Base-by-base conservation (phyloP, 2,797 vertebrate species). In the Argentina silus region DNA sequence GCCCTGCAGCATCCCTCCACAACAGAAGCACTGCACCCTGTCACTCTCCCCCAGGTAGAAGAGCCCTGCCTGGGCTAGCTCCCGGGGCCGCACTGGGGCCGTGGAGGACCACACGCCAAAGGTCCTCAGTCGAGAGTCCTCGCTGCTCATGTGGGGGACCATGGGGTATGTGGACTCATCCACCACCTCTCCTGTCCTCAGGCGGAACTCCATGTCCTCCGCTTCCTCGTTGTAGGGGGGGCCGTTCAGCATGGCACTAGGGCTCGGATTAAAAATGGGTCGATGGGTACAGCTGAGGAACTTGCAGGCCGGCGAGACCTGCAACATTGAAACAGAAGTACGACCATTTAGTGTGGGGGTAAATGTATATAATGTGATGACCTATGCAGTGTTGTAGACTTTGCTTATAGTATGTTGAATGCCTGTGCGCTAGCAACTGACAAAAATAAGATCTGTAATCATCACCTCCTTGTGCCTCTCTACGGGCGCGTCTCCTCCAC, bases 1-100 rank as follows among this genome's bases (percentile, higher is more conserved):
- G 77, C 90, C 89, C 23, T 85, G 89, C 84, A 99, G 57, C 81
- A 92, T 93, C 69, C 96, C 96, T 27, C 91, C 94, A 69, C 98
- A 99, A 90, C 96, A 98, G 84, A 99, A 99, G 86, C 98, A 99
- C 69, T 94, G 92, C 48, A 98, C 98, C 56, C 82, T 73, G 85
- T 99, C 98, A 0, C 63, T 56, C 70, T 83, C 2, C 7, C 93
- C 90, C 0, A 89, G 71, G 72, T 96, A 97, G 89, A 92, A 98
- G 70, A 99, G 92, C 17, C 98, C 97, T 1, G 98, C 98, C 77
- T 89, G 90, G 15, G 95, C 96, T 73, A 99, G 91, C 27, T 96
- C 93, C 70, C 75, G 72, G 0, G 96, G 93, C 1, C 89, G 89
- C 74, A 97, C 79, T 0, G 92, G 94, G 6, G 82, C 78, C 47